These are phyloP conservation scores for Xiphorhynchus elegans DNA, from an alignment of 2,113 vertebrate species.

Conservation along the genomic window DNA sequence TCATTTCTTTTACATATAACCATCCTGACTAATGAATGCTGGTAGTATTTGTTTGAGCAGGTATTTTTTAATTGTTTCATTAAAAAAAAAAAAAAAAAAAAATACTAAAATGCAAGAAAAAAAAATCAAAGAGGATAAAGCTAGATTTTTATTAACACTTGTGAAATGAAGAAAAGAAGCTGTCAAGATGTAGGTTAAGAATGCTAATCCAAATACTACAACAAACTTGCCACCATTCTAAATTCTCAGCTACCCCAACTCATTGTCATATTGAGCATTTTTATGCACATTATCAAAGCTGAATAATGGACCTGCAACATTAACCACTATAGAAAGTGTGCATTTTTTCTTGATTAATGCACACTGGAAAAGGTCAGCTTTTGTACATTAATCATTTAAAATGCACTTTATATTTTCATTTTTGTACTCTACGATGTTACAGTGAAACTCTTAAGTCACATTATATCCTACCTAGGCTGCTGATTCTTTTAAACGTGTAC, in stretches of 20 bases:
- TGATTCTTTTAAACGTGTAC: slow-evolving; percentile 42
- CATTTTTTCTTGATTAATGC: slow-evolving; percentile 77
- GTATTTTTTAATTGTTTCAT: slow-evolving; percentile 68
- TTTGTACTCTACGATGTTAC: slow-evolving; percentile 58
- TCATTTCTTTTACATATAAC: slow-evolving; percentile 93
- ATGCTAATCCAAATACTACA: slow-evolving; percentile 88
- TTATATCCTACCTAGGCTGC: slow-evolving; percentile 55
- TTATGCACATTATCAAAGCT: slow-evolving; percentile 79
- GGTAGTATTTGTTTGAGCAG: slow-evolving; percentile 87
- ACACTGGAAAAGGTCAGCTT: slow-evolving; percentile 66
- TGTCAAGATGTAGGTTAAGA: slow-evolving; percentile 74
- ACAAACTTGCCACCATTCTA: slow-evolving; percentile 79
- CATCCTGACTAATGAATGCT: slow-evolving; percentile 85
- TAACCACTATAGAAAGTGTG: slow-evolving; percentile 70
- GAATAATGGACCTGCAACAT: slow-evolving; percentile 69
- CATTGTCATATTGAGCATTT: slow-evolving; percentile 82
- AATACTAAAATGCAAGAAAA: neutral
- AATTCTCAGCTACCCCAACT: slow-evolving; percentile 81
- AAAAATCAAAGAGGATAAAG: slow-evolving; percentile 56
- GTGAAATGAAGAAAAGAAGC: slow-evolving; percentile 67
- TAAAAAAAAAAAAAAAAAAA: neutral
- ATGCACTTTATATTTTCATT: slow-evolving; percentile 77
- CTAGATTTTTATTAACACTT: slow-evolving; percentile 69
- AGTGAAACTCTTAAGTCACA: slow-evolving; percentile 64
- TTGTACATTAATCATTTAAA: slow-evolving; percentile 81